A percentile compares a stretch with the other conserved stretches of the same genome.
These are phyloP conservation scores for Odontophorus gujanensis DNA, from an alignment of 2,113 vertebrate species.

Conservation along the genomic window DNA sequence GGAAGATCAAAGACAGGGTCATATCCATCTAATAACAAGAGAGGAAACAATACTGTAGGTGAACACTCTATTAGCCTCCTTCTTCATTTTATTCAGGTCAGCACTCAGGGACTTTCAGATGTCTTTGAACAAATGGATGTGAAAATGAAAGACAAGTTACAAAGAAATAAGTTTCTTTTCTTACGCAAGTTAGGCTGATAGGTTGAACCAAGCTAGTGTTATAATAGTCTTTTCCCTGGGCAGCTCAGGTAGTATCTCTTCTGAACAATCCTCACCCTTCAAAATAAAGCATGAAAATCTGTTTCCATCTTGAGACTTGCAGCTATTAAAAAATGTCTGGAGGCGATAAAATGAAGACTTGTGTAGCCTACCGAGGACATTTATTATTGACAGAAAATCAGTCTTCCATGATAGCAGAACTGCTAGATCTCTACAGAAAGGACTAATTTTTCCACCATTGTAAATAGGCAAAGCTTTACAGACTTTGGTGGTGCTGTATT, in stretches of 20 bases:
- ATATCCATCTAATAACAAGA: slow-evolving; percentile 68
- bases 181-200: slow-evolving; percentile 59
- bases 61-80: slow-evolving; percentile 63
- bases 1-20: slow-evolving; percentile 70
- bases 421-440: neutral
- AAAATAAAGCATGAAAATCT: slow-evolving; percentile 67
- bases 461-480: slow-evolving; percentile 14
- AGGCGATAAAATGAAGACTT: slow-evolving; percentile 60
- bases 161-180: slow-evolving; percentile 71
- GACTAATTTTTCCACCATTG: slow-evolving; percentile 30
- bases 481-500: neutral
- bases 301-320: slow-evolving; percentile 54
- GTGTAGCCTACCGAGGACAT: slow-evolving; percentile 57
- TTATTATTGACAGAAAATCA: slow-evolving; percentile 68
- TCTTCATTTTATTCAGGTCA: slow-evolving; percentile 53
- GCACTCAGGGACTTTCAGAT: slow-evolving; percentile 37
- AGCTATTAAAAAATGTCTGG: slow-evolving; percentile 67
- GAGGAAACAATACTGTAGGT: slow-evolving; percentile 60
- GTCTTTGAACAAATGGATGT: slow-evolving; percentile 70
- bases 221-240: slow-evolving; percentile 62
- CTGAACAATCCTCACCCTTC: slow-evolving; percentile 54
- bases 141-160: slow-evolving; percentile 72
- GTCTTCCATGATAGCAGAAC: slow-evolving; percentile 51
- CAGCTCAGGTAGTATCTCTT: slow-evolving; percentile 38
- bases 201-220: slow-evolving; percentile 20